Evolutionary conservation across 92 coral and sea anemone genomes (phyloP).

Genomic region (Scolanthus callimorphus): DNA sequence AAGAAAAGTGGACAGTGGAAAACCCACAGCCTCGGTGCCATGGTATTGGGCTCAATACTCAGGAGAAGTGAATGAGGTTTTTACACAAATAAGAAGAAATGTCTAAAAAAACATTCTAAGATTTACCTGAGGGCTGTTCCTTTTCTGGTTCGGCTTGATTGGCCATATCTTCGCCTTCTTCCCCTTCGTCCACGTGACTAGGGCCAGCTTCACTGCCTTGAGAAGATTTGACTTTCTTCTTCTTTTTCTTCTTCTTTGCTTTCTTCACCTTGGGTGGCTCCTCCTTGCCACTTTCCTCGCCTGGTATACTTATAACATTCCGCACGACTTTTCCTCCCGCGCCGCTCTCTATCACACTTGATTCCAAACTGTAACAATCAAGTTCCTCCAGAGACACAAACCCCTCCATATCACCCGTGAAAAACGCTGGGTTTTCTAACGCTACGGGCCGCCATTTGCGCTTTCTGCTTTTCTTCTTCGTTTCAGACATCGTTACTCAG

Average conservation of each 20-base stretch:
- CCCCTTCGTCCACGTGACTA: too few relatives aligned
- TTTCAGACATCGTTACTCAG: slow-evolving; percentile 46
- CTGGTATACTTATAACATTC: slow-evolving; percentile 9
- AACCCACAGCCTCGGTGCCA: too few relatives aligned
- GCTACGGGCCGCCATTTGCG: slow-evolving; percentile 81
- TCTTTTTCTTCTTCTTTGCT: slow-evolving; percentile 37
- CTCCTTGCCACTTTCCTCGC: slow-evolving; percentile 1
- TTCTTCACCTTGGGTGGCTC: slow-evolving; percentile 42
- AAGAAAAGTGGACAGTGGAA: too few relatives aligned
- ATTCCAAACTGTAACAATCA: slow-evolving; percentile 51
- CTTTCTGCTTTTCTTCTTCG: slow-evolving; percentile 46
- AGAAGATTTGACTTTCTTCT: slow-evolving; percentile 7
- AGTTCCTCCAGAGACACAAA: slow-evolving; percentile 92
- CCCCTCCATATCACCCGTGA: slow-evolving; percentile 82
- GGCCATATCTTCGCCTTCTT: too few relatives aligned
- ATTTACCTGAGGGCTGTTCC: too few relatives aligned
- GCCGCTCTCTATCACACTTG: slow-evolving; percentile 8
- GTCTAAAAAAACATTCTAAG: too few relatives aligned
- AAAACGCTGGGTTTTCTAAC: slow-evolving; percentile 69
- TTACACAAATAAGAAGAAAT: too few relatives aligned
- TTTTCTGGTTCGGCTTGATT: too few relatives aligned
- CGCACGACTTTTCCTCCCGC: slow-evolving; percentile 16
- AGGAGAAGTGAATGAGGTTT: too few relatives aligned
- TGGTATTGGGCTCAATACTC: too few relatives aligned
- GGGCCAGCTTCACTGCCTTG: too few relatives aligned